A percentile compares a stretch with the other conserved stretches of the same genome.
Conservation (phyloP, 2,888 invertebrate species). For the Rhogogaster chlorosoma region DNA sequence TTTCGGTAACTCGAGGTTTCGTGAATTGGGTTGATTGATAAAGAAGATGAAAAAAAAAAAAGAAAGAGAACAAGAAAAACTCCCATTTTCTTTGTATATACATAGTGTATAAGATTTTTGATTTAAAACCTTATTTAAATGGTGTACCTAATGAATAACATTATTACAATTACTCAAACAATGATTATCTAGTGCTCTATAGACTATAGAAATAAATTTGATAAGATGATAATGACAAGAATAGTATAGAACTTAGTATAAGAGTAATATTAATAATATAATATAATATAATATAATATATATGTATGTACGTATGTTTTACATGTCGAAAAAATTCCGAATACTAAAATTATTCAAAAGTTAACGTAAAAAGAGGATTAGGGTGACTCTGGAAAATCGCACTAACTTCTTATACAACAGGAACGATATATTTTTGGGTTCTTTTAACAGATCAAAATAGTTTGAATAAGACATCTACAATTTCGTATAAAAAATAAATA, state of each 20-base stretch:
- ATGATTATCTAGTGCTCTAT: conserved; percentile 4
- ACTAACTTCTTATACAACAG: conserved; percentile 20
- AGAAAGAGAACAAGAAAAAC: neutral
- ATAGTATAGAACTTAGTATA: neutral
- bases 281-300: neutral
- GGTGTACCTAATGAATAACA: conserved; percentile 22
- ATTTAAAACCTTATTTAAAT: conserved; percentile 16
- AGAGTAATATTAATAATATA: neutral
- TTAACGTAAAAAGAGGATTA: conserved; percentile 1
- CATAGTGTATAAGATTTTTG: conserved; percentile 19
- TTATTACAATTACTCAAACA: neutral
- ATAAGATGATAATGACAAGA: neutral
- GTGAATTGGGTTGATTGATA: neutral
- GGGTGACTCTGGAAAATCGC: conserved; percentile 46
- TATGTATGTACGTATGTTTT: neutral
- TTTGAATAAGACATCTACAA: neutral
- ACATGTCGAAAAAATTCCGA: neutral
- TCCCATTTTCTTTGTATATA: conserved; percentile 11
- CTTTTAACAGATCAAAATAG: conserved; percentile 19
- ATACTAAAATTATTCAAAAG: neutral
- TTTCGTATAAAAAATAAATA: neutral
- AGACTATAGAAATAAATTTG: neutral
- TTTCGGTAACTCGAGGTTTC: neutral
- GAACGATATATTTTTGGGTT: conserved; percentile 40
- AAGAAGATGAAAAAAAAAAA: neutral